Evolutionary conservation across 2,797 vertebrate genomes (phyloP).

Genomic region (Gobionotothen gibberifrons): DNA sequence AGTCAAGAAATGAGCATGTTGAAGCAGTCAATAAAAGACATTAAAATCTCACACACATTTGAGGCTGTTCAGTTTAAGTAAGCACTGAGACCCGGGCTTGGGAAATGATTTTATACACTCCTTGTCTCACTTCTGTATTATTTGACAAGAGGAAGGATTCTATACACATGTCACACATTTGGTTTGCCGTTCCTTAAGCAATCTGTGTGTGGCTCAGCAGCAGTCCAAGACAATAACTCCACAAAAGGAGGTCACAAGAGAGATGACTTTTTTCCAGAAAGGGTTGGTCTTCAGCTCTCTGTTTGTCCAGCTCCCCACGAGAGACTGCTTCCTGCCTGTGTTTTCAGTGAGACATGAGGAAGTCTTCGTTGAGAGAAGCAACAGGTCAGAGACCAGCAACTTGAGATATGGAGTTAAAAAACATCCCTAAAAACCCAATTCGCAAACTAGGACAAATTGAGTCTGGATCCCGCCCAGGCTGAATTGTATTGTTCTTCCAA

Average conservation of each 20-base stretch:
- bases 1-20: background rate
- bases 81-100: slow-evolving; percentile 12
- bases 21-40: slow-evolving; percentile 5
- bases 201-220: slow-evolving; percentile 62
- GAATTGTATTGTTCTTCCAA: slow-evolving; percentile 54
- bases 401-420: slow-evolving; percentile 52
- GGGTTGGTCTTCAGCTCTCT: slow-evolving; percentile 33
- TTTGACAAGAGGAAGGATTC: slow-evolving; percentile 47
- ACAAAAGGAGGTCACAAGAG: slow-evolving; percentile 36
- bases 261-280: slow-evolving; percentile 18
- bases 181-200: slow-evolving; percentile 54
- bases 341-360: slow-evolving; percentile 53
- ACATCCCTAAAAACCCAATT: slow-evolving; percentile 39
- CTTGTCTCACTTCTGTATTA: slow-evolving; percentile 25
- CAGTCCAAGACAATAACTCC: slow-evolving; percentile 46
- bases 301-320: slow-evolving; percentile 58
- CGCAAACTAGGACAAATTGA: slow-evolving; percentile 49
- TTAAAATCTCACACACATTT: slow-evolving; percentile 31
- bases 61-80: slow-evolving; percentile 11
- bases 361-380: slow-evolving; percentile 49
- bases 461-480: slow-evolving; percentile 59
- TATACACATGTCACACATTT: slow-evolving; percentile 44
- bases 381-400: slow-evolving; percentile 50
- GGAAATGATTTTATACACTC: slow-evolving; percentile 27
- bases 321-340: slow-evolving; percentile 57